phyloP scores from a whole-genome alignment of 2,113 vertebrate species.

The Pachyramphus minor region DNA sequence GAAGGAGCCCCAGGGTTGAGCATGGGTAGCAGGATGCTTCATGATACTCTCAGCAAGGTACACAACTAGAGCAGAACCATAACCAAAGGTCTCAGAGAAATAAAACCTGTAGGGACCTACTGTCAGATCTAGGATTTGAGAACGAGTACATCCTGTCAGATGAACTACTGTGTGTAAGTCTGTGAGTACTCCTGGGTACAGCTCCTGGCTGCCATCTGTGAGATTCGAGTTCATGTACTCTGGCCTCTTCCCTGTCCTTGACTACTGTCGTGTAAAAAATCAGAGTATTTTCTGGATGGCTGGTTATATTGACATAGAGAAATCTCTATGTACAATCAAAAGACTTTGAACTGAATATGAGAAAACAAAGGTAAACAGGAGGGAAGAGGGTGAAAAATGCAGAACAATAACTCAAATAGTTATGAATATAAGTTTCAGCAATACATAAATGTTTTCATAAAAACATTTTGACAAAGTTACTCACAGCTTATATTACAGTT shows the following conservation, averaged over 20 bases:
- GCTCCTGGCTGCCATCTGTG: neutral
- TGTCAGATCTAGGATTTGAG: neutral
- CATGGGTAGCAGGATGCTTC: neutral
- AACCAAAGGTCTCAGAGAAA: neutral
- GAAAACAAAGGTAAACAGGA: neutral
- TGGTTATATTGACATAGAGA: neutral
- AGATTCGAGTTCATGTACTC: accelerated
- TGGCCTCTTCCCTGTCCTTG: neutral
- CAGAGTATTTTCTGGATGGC: neutral
- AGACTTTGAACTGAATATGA: neutral
- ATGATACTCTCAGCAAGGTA: neutral
- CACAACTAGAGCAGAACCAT: neutral
- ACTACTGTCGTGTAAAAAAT: neutral
- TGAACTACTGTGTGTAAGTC: neutral
- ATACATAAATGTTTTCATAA: neutral
- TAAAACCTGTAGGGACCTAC: neutral
- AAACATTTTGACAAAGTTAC: neutral
- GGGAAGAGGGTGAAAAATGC: neutral
- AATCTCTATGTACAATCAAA: neutral
- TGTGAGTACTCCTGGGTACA: neutral
- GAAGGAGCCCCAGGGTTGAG: neutral
- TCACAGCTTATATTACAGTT: neutral
- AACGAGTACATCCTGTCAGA: neutral
- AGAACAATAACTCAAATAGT: neutral
- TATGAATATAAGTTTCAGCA: neutral